phyloP scores from a whole-genome alignment of 2,797 vertebrate genomes.

The Anisognathus igniventris region DNA sequence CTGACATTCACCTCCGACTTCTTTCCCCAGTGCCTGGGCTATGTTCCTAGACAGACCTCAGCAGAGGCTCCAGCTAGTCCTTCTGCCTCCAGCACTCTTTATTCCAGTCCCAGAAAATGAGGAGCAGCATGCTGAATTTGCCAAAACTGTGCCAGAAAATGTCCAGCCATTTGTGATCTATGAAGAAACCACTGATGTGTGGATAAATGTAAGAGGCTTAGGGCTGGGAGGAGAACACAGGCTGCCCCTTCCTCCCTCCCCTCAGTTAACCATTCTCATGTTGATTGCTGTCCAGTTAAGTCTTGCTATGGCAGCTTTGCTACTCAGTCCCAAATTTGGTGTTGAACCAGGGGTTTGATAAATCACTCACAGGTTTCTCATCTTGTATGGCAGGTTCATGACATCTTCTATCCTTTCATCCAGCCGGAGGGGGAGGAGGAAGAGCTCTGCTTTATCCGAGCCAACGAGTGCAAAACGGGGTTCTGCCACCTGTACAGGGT shows the following conservation, averaged over 20 bases:
- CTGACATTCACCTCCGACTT: neutral
- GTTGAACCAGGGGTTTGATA: neutral
- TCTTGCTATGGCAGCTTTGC: neutral
- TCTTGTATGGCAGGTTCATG: slow-evolving; percentile 80
- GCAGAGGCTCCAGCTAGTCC: slow-evolving; percentile 88
- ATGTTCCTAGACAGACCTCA: slow-evolving; percentile 94
- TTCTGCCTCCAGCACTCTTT: slow-evolving; percentile 89
- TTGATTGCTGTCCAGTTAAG: neutral
- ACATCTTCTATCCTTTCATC: slow-evolving; percentile 90
- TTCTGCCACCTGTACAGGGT: slow-evolving; percentile 91
- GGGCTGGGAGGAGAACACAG: neutral
- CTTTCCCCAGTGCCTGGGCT: slow-evolving; percentile 86
- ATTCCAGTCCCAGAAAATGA: slow-evolving; percentile 81
- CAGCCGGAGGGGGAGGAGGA: slow-evolving; percentile 82
- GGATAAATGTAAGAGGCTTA: slow-evolving; percentile 82
- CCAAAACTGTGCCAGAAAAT: slow-evolving; percentile 82
- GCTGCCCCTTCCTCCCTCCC: neutral
- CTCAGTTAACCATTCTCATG: neutral
- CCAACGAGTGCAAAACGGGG: slow-evolving; percentile 88
- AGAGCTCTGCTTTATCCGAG: slow-evolving; percentile 85
- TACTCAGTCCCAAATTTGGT: neutral
- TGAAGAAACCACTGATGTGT: slow-evolving; percentile 90
- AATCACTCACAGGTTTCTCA: neutral
- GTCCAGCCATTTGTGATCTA: slow-evolving; percentile 90
- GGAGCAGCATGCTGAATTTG: slow-evolving; percentile 80